Evolutionary conservation across 2,113 vertebrate genomes (phyloP).

Genomic region (Isichthys henryi): DNA sequence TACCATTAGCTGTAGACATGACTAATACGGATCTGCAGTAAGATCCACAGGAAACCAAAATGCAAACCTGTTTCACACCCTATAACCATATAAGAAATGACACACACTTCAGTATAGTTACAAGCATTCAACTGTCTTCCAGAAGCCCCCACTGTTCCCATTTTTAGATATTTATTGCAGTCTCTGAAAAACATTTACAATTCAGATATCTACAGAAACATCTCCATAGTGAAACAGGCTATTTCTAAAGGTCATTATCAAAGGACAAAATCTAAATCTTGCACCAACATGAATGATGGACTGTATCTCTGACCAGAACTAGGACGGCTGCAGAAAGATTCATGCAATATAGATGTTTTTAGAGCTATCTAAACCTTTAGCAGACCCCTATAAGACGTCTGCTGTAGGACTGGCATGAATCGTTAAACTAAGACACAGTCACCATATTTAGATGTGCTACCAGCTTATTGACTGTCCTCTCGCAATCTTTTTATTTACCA

Average conservation of each 20-base stretch:
- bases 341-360: background rate
- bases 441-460: slow-evolving; percentile 6
- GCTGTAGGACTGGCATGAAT: background rate
- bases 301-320: background rate
- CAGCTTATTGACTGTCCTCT: background rate
- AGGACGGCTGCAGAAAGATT: background rate
- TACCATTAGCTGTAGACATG: background rate
- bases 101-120: background rate
- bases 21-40: background rate
- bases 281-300: background rate
- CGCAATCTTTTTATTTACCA: background rate
- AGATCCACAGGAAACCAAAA: background rate
- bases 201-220: background rate
- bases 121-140: background rate
- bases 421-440: slow-evolving; percentile 4
- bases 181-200: background rate
- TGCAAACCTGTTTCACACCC: background rate
- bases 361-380: background rate
- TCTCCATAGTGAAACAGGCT: background rate
- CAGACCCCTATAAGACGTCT: background rate
- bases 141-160: background rate
- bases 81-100: background rate
- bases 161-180: background rate
- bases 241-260: background rate
- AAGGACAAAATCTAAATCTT: background rate